Evolutionary conservation across 2,797 vertebrate genomes (phyloP), one percentile per base, ranked within the genome.

Genomic region (Poeciliopsis gracilis): DNA sequence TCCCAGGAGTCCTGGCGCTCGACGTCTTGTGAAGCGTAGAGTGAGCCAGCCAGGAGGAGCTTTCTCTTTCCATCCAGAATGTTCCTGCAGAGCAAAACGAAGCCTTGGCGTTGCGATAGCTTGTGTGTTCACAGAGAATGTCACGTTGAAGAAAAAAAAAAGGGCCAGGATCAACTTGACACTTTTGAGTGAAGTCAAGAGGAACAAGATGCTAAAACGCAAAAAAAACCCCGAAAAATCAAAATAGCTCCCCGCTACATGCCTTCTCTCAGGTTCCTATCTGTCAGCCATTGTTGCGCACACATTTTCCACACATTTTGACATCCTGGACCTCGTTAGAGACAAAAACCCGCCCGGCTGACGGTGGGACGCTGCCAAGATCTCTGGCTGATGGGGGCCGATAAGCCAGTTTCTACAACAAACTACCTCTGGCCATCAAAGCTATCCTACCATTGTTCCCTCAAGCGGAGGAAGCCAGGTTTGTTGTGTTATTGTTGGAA

Each of bases 401-500:
- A 93, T 92, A 90, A 91, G 88, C 77, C 82, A 85, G 77, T 77
- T 86, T 80, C 88, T 93, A 78, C 89, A 87, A 87, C 87, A 94
- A 91, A 92, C 89, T 78, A 82, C 75, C 91, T 88, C 84, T 90
- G 83, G 82, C 87, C 94, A 95, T 95, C 96, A 96, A 96, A 96
- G 95, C 91, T 91, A 94, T 95, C 92, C 94, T 94, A 83, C 94
- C 76, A 96, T 96, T 96, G 96, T 96, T 95, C 92, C 76, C 84
- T 73, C 85, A 77, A 28, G 51, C 85, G 89, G 90, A 95, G 96
- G 95, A 96, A 95, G 88, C 89, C 82, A 91, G 94, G 90, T 87
- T 87, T 93, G 90, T 93, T 92, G 89, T 95, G 94, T 95, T 96
- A 94, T 96, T 96, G 92, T 96, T 96, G 95, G 96, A 96, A 85